Evolutionary conservation across 2,888 invertebrate genomes (phyloP).

Genomic region (Eledone cirrhosa): DNA sequence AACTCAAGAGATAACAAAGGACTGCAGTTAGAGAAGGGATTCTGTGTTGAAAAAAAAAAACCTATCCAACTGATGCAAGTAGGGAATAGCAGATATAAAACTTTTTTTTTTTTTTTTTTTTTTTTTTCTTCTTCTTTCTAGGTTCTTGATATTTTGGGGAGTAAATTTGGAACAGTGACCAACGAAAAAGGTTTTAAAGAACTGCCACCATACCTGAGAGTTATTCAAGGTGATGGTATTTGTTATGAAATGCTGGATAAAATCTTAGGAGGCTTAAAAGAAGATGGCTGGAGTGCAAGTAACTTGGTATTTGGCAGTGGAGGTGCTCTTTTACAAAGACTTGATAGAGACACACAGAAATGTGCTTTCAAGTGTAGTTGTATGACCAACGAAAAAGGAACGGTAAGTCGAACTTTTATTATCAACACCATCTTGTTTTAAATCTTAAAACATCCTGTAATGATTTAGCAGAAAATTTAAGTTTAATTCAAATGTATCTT

Average conservation of each 20-base stretch:
- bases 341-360: slow-evolving; percentile 70
- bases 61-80: too few relatives aligned
- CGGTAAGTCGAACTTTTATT: slow-evolving; percentile 51
- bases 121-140: slow-evolving; percentile 37
- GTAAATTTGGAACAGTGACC: slow-evolving; percentile 62
- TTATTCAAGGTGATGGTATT: slow-evolving; percentile 70
- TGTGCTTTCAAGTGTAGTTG: slow-evolving; percentile 70
- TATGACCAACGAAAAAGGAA: slow-evolving; percentile 66
- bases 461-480: too few relatives aligned
- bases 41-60: too few relatives aligned
- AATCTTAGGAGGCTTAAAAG: slow-evolving; percentile 65
- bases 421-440: too few relatives aligned
- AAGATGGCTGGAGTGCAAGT: slow-evolving; percentile 67
- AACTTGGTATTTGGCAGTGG: slow-evolving; percentile 69
- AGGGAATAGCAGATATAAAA: too few relatives aligned
- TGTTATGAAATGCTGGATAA: slow-evolving; percentile 64
- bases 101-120: too few relatives aligned
- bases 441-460: too few relatives aligned
- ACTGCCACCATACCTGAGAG: slow-evolving; percentile 66
- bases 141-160: slow-evolving; percentile 67
- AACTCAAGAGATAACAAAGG: too few relatives aligned
- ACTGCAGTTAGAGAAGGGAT: too few relatives aligned
- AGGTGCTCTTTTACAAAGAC: slow-evolving; percentile 68
- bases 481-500: too few relatives aligned
- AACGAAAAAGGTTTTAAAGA: slow-evolving; percentile 68